Base-by-base conservation (phyloP, 2,113 vertebrate species). In the Ammodytes marinus region DNA sequence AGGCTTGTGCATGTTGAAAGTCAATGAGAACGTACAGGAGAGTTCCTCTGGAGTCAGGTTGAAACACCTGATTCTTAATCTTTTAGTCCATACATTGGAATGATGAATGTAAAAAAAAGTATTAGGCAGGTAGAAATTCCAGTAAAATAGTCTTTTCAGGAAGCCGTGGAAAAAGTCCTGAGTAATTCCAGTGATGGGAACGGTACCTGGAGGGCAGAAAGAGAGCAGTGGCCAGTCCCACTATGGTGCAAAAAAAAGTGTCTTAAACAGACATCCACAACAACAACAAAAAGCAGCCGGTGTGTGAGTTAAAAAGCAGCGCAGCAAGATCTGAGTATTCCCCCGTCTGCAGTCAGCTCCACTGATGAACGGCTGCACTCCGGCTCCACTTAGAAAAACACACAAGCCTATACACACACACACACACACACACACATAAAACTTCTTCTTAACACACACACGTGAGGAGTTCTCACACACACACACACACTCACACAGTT, bases 381-480 rank as follows among this genome's bases (percentile, higher is more conserved):
- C 78, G 65, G 80, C 80, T 90, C 86, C 87, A 87, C 90, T 93
- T 89, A 84, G 79, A 86, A 87, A 90, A 85, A 85, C 86, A 91
- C 90, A 91, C 86, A 85, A 54, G 11, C 66, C 66, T 84, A 27
- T 27, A 27, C 70, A 10, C 50, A 65, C 80, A 85, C 87, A 88
- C 88, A 86, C 80, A 27, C 70, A 10, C 50, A 65, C 80, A 85
- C 87, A 88, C 88, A 86, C 80, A 90, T 54, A 86, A 86, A 89
- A 80, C 85, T 85, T 27, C 70, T 63, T 65, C 83, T 70, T 83
- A 77, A 87, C 88, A 84, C 87, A 83, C 87, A 84, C 85, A 73
- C 80, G 63, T 11, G 19, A 85, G 46, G 72, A 83, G 65, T 77
- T 91, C 59, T 71, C 77, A 85, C 77, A 71, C 78, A 50, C 58